Percentiles rank a stretch among this genome's conserved stretches.
Evolutionary conservation across 2,888 invertebrate genomes (phyloP).

Genomic region (Aleiodes testaceus): DNA sequence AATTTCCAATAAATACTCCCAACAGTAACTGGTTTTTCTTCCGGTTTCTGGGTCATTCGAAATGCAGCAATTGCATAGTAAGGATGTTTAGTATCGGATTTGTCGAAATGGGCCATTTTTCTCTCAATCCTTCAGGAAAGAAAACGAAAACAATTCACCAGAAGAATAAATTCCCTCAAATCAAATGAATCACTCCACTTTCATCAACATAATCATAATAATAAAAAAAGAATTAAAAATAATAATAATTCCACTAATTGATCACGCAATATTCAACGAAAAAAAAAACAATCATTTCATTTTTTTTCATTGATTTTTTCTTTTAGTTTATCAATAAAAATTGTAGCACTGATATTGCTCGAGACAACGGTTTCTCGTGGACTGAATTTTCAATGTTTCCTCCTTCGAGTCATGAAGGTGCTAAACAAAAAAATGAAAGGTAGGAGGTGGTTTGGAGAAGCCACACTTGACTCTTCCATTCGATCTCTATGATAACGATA

Average conservation of each 20-base stretch:
- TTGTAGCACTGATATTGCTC: background rate
- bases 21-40: constrained; percentile 60
- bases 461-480: constrained; percentile 22
- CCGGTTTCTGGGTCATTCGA: constrained; percentile 63
- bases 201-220: background rate
- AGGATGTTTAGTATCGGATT: constrained; percentile 61
- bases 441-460: background rate
- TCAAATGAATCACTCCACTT: background rate
- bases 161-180: constrained; percentile 36
- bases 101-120: constrained; percentile 61
- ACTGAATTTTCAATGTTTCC: constrained; percentile 11
- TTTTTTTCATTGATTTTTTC: background rate
- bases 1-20: constrained; percentile 66
- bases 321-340: background rate
- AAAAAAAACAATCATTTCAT: too few relatives aligned
- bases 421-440: background rate
- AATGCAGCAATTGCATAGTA: constrained; percentile 62
- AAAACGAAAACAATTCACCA: background rate
- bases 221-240: too few relatives aligned
- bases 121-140: constrained; percentile 50
- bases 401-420: background rate
- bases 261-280: too few relatives aligned
- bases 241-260: too few relatives aligned
- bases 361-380: background rate
- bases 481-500: constrained; percentile 43